Evolutionary conservation across 2,888 invertebrate genomes (phyloP).

Genomic region (Drosophila seclusa): DNA sequence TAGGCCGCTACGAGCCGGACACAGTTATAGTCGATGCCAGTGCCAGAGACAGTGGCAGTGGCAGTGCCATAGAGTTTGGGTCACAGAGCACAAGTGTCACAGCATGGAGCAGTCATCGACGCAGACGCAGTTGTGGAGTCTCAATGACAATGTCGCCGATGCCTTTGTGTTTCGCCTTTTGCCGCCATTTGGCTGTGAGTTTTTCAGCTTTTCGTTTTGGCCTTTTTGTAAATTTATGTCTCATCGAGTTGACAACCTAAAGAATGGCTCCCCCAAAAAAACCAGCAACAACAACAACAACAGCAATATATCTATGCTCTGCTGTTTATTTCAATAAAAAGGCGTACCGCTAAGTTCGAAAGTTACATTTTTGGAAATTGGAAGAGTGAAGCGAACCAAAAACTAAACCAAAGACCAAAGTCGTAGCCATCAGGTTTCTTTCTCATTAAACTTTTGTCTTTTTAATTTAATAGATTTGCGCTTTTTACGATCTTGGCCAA

Average conservation of each 20-base stretch:
- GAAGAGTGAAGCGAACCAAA: slow-evolving; percentile 38
- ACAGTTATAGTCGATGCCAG: background rate
- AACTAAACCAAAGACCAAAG: slow-evolving; percentile 22
- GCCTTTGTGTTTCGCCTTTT: slow-evolving; percentile 69
- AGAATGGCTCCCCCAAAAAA: slow-evolving; percentile 69
- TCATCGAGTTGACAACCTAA: slow-evolving; percentile 81
- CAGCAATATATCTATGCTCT: slow-evolving; percentile 28
- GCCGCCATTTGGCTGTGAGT: slow-evolving; percentile 65
- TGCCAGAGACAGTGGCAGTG: slow-evolving; percentile 2
- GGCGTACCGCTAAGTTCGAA: slow-evolving; percentile 81
- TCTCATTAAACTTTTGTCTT: slow-evolving; percentile 70
- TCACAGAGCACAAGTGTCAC: slow-evolving; percentile 75
- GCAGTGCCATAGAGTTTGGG: slow-evolving; percentile 18
- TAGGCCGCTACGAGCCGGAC: slow-evolving; percentile 41
- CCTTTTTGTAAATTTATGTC: slow-evolving; percentile 79
- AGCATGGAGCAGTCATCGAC: slow-evolving; percentile 63
- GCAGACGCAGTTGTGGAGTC: slow-evolving; percentile 31
- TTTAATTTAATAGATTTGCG: slow-evolving; percentile 73
- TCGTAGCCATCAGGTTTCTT: slow-evolving; percentile 69
- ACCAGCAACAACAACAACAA: slow-evolving; percentile 39
- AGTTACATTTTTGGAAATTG: slow-evolving; percentile 81
- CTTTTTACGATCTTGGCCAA: slow-evolving; percentile 67
- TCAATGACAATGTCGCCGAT: slow-evolving; percentile 27
- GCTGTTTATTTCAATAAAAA: slow-evolving; percentile 65
- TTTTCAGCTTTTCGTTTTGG: slow-evolving; percentile 66